Conservation (phyloP, 2,797 vertebrate species). For the Denticeps clupeoides region DNA sequence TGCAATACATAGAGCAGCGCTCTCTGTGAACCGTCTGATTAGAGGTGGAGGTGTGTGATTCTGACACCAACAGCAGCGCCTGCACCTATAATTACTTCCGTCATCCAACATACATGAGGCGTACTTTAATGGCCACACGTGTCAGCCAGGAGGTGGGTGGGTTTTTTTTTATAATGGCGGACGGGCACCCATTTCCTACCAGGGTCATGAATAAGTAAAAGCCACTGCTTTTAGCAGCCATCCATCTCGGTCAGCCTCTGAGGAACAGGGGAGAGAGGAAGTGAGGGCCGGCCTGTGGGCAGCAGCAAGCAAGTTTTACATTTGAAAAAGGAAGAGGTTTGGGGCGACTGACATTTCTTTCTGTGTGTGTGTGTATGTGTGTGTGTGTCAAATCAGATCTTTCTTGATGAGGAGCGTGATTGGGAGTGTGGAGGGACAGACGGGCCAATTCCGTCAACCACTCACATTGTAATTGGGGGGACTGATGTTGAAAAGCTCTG, state of each 20-base stretch:
- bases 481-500: neutral
- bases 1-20: too few species aligned
- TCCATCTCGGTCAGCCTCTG: neutral
- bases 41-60: too few species aligned
- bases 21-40: too few species aligned
- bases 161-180: neutral
- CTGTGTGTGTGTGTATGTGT: neutral
- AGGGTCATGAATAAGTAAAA: slow-evolving; percentile 58
- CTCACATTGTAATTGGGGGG: neutral
- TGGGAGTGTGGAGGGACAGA: too few species aligned
- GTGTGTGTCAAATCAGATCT: too few species aligned
- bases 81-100: slow-evolving; percentile 50
- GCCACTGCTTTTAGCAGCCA: slow-evolving; percentile 39
- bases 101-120: slow-evolving; percentile 58
- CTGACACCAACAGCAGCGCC: neutral
- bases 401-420: too few species aligned
- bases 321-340: neutral
- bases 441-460: neutral
- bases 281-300: neutral
- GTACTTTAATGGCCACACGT: slow-evolving; percentile 31
- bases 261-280: neutral
- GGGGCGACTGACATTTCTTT: neutral
- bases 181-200: slow-evolving; percentile 34
- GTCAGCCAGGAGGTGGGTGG: slow-evolving; percentile 30
- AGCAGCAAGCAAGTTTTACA: slow-evolving; percentile 8